Base-by-base conservation (phyloP, 2,888 invertebrate genomes). In the Nipponacmea schrenckii region DNA sequence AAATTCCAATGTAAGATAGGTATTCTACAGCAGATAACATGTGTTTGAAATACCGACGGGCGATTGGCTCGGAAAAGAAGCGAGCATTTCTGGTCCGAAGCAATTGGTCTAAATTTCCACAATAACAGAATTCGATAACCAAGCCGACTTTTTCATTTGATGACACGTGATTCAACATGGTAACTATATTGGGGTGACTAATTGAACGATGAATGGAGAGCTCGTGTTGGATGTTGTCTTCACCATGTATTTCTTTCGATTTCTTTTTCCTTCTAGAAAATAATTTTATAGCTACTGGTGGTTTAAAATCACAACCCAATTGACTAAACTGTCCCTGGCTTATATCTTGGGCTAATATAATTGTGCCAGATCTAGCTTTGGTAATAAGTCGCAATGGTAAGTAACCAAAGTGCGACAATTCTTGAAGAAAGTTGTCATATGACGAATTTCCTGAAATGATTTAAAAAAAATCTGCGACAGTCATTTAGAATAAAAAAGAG, bases 41-140 rank as follows among this genome's bases (percentile, higher is more conserved):
- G 71, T 86, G 83, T 8, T 68, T 72, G 73, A 84, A 83, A 72
- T 86, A 86, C 24, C 80, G 75, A 14, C 81, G 72, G n/a, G 83
- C 79, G n/a, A 85, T 79, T 12, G 77, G 68, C 68, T 86, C 86
- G 0, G 82, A 79, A 62, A 86, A 74, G 71, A 86, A 84, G 46
- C 81, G 74, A 12, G 82, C 83, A 62, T 82, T 81, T 74, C 83
- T 77, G 2, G 82, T 76, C 46, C 77, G 67, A 15, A 85, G 76
- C 45, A 86, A 77, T 65, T 83, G 83, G 65, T 84, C 84, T 31
- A 86, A 77, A 56, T 78, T 83, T 1, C 86, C 86, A 71, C 79
- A 81, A 69, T 84, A 83, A 71, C 84, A 86, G 76, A 85, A 84
- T 71, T 86, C 86, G 75, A 85, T 71, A 31, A 85, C 83, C 17